A percentile compares a stretch with the other conserved stretches of the same genome.
Conservation (phyloP, 2,888 invertebrate genomes). For the Thymelicus sylvestris region DNA sequence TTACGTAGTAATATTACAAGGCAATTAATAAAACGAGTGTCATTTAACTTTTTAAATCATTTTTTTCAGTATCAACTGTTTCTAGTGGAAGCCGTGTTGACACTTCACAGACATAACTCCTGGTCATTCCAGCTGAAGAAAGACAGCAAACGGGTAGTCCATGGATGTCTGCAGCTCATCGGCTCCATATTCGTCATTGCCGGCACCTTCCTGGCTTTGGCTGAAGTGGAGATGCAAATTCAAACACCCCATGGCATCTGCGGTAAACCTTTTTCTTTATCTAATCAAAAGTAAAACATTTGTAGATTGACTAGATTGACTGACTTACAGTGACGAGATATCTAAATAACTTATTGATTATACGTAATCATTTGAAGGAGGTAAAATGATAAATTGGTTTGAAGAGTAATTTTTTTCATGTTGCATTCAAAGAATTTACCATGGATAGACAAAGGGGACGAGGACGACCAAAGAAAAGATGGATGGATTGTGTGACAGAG, state of each 20-base stretch:
- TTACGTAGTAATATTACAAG: too few relatives aligned
- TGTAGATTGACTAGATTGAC: constrained; percentile 3
- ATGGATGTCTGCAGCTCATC: constrained; percentile 81
- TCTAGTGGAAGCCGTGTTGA: constrained; percentile 77
- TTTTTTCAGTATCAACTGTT: constrained; percentile 78
- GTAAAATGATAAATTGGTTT: background rate
- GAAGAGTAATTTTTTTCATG: too few relatives aligned
- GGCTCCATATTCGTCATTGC: constrained; percentile 78
- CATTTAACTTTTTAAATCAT: background rate
- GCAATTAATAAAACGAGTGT: too few relatives aligned
- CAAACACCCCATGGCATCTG: constrained; percentile 75
- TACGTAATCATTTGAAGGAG: background rate
- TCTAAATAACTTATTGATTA: constrained; percentile 7
- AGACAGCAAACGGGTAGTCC: constrained; percentile 74
- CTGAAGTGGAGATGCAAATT: constrained; percentile 65
- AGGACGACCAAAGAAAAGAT: too few relatives aligned
- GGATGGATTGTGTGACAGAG: too few relatives aligned
- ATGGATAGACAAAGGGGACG: too few relatives aligned
- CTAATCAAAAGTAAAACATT: constrained; percentile 15
- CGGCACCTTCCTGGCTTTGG: constrained; percentile 77
- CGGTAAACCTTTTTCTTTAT: constrained; percentile 57
- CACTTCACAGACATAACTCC: constrained; percentile 76
- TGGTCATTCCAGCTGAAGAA: constrained; percentile 75
- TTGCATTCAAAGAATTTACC: too few relatives aligned
- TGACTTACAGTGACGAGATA: constrained; percentile 8